phyloP scores from a whole-genome alignment of 1,140 invertebrate genomes.

The Amyelois transitella region DNA sequence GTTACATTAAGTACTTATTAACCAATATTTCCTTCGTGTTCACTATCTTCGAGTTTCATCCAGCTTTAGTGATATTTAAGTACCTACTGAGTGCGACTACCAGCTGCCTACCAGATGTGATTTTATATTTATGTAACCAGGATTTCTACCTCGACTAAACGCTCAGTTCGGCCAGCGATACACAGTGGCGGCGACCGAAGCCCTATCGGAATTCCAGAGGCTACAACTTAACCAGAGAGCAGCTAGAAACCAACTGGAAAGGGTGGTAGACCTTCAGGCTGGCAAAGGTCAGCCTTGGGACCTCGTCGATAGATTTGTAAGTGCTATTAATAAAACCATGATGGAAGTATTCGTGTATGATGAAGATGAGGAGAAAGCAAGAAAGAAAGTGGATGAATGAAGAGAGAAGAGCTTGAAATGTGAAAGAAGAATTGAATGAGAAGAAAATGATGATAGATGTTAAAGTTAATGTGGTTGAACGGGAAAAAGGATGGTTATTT shows the following conservation, averaged over 20 bases:
- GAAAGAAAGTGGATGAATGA: constrained; percentile 23
- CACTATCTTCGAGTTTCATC: too few relatives aligned
- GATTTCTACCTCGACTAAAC: constrained; percentile 79
- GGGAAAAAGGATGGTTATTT: too few relatives aligned
- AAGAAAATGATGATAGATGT: neutral
- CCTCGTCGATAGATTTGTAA: constrained; percentile 78
- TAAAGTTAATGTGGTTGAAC: neutral
- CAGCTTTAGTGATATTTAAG: too few relatives aligned
- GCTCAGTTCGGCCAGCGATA: constrained; percentile 79
- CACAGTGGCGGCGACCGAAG: constrained; percentile 79
- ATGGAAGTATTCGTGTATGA: neutral
- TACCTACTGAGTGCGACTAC: too few relatives aligned
- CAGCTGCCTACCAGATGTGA: neutral
- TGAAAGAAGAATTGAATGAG: neutral
- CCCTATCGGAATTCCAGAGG: constrained; percentile 79
- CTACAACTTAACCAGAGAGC: constrained; percentile 74
- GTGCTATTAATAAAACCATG: constrained; percentile 13
- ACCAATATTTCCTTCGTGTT: too few relatives aligned
- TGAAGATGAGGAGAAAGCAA: constrained; percentile 8
- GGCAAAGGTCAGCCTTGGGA: constrained; percentile 75
- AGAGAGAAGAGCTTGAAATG: constrained; percentile 16
- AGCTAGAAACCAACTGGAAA: constrained; percentile 72
- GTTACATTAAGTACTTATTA: too few relatives aligned
- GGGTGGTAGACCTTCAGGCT: constrained; percentile 74
- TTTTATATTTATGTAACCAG: constrained; percentile 36